Base-by-base conservation (phyloP, 1,140 invertebrate genomes). In the Hyposmocoma kahamanoa region DNA sequence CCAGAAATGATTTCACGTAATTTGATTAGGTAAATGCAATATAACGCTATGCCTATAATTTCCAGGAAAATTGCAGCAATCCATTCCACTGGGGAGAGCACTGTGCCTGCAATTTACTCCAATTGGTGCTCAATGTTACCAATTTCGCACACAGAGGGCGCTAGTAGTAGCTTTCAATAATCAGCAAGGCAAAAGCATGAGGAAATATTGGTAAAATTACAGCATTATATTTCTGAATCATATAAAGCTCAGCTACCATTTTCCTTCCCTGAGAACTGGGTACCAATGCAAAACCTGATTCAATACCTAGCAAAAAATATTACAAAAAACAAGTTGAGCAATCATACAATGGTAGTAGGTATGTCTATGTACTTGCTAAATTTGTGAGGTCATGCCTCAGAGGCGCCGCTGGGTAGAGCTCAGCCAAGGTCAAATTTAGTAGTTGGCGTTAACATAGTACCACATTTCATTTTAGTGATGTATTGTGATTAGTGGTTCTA, bases 381-480 rank as follows among this genome's bases (percentile, higher is more conserved):
- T 36, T 36, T 17, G 32, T 36, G 32, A 36, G 32, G 32, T 36
- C 15, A 17, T 36, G 32, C 32, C 15, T 8, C 32, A 56, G 65
- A 68, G 68, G 68, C 68, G 45, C 68, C 47, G 42, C 39, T 59
- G 65, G 68, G 68, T 67, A 62, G 42, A 58, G 36, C 47, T 15
- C 13, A 45, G 50, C 44, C 43, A 53, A 66, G 63, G 59, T 56
- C 53, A 62, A 8, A 28, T 36, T 36, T 36, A 36, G 32, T 17
- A 36, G 32, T 30, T 30, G 28, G 28, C 28, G 10, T 6, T 8
- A 30, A 36, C n/a, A 36, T 36, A 36, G n/a, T n/a, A n/a, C n/a
- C n/a, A n/a, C n/a, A n/a, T n/a, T n/a, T n/a, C n/a, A n/a, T n/a
- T n/a, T n/a, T n/a, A n/a, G n/a, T n/a, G n/a, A n/a, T n/a, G n/a